A percentile compares a stretch with the other conserved stretches of the same genome.
These are phyloP conservation scores for Acronicta alni DNA, from an alignment of 2,888 invertebrate genomes.

Conservation along the genomic window DNA sequence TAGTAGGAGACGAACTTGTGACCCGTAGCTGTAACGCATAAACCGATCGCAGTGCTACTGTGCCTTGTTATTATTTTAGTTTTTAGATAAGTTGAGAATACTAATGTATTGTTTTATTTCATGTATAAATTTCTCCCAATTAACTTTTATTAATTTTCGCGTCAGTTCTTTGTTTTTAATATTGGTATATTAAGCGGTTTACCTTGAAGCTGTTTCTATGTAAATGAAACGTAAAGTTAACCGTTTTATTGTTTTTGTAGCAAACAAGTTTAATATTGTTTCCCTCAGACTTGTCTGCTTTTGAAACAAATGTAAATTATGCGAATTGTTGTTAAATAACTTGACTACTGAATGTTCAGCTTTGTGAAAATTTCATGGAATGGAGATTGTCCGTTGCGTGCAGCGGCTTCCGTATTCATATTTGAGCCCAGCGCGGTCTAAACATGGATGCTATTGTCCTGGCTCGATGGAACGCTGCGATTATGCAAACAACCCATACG, in stretches of 20 bases:
- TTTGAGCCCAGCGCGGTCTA: slow-evolving; percentile 45
- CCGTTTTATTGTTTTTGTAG: slow-evolving; percentile 26
- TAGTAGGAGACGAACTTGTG: too few relatives aligned
- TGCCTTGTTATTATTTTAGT: too few relatives aligned
- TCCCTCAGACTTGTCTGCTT: slow-evolving; percentile 5
- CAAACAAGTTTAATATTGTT: slow-evolving; percentile 21
- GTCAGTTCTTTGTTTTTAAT: slow-evolving; percentile 10
- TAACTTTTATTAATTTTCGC: background rate
- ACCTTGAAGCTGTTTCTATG: slow-evolving; percentile 23
- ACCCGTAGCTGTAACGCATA: too few relatives aligned
- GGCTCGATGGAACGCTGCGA: slow-evolving; percentile 46
- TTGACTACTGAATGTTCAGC: slow-evolving; percentile 15
- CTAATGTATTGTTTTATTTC: background rate
- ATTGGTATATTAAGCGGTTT: slow-evolving; percentile 20
- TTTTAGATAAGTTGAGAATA: background rate
- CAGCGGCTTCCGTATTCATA: slow-evolving; percentile 47
- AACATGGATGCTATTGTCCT: slow-evolving; percentile 49
- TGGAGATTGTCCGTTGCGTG: slow-evolving; percentile 26
- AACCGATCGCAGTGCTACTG: too few relatives aligned
- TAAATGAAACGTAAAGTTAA: slow-evolving; percentile 28
- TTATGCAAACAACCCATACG: slow-evolving; percentile 50
- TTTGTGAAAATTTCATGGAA: slow-evolving; percentile 24
- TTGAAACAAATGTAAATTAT: slow-evolving; percentile 28
- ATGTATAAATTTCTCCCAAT: background rate
- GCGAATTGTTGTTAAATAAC: slow-evolving; percentile 26